Evolutionary conservation across 2,797 vertebrate genomes (phyloP), one percentile per base, ranked within the genome.

Genomic region (Mus caroli): DNA sequence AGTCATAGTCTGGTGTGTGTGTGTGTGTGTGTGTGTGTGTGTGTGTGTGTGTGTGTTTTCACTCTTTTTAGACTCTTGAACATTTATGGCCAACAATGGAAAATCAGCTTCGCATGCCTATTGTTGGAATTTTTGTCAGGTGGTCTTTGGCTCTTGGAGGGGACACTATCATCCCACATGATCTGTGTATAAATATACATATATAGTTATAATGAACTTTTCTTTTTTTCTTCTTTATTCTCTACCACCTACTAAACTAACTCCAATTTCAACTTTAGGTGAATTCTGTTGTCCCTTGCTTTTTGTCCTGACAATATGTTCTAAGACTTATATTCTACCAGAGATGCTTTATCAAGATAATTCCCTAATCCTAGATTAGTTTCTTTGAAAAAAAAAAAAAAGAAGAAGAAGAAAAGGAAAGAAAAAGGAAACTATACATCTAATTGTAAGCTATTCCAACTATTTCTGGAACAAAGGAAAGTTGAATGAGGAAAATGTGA

Each of bases 251-350:
- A 88, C 20, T 76, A 84, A 92, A 46, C 87, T 80, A 10, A 76
- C n/a, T 79, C 94, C 89, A 84, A 77, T 88, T 93, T 92, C 37
- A 88, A 77, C 77, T 73, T 43, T 85, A 78, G 52, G 17, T 60
- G 62, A 37, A 10, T 93, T 95, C 22, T 90, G 3, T 15, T 87
- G 28, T 82, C n/a, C 80, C 0, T 73, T 92, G 28, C 14, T 90
- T 89, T 92, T 54, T 90, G 13, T 87, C 24, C 17, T 78, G 58
- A 20, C 82, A 76, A 37, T 19, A 22, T 91, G 15, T 84, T 88
- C 75, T 91, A 15, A 71, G 43, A 90, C 9, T 58, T 20, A 31
- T 69, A 52, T 89, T 89, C 69, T 14, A 50, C 50, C 6, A 24
- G 14, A 91, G 67, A 73, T 46, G 34, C 28, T 31, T 95, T 91